These are phyloP conservation scores for Mungos mungo DNA, from an alignment of 2,113 vertebrate genomes.

Conservation along the genomic window DNA sequence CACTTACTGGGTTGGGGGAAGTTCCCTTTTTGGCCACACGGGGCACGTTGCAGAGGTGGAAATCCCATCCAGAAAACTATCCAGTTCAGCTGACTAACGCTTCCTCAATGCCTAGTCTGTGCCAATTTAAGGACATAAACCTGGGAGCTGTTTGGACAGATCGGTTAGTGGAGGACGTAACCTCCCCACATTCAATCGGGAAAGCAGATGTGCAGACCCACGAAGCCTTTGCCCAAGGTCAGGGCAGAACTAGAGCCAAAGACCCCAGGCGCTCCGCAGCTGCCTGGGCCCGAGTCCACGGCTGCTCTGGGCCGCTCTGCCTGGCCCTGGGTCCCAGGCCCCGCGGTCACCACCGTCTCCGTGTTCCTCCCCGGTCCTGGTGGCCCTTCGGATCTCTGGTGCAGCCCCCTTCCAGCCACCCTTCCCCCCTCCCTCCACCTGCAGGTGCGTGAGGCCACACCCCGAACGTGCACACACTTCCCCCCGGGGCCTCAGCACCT, in stretches of 20 bases:
- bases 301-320: neutral
- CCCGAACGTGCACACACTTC: neutral
- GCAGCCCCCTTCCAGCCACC: neutral
- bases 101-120: neutral
- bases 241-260: neutral
- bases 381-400: neutral
- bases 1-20: neutral
- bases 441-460: neutral
- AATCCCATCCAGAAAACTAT: neutral
- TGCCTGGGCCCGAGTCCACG: too few relatives aligned
- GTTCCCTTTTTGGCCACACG: accelerated
- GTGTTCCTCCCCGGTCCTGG: neutral
- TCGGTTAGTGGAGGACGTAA: too few relatives aligned
- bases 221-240: neutral
- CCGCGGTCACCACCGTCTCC: neutral
- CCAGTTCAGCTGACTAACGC: neutral
- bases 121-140: neutral
- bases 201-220: neutral
- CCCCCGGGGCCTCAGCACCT: neutral
- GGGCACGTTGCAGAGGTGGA: neutral
- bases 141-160: neutral
- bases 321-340: neutral
- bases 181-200: neutral
- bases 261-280: too few relatives aligned
- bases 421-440: neutral